Percentiles rank a stretch among this genome's conserved stretches.
These are phyloP conservation scores for Amblyopsis hoosieri DNA, from an alignment of 2,797 vertebrate genomes.

Conservation along the genomic window DNA sequence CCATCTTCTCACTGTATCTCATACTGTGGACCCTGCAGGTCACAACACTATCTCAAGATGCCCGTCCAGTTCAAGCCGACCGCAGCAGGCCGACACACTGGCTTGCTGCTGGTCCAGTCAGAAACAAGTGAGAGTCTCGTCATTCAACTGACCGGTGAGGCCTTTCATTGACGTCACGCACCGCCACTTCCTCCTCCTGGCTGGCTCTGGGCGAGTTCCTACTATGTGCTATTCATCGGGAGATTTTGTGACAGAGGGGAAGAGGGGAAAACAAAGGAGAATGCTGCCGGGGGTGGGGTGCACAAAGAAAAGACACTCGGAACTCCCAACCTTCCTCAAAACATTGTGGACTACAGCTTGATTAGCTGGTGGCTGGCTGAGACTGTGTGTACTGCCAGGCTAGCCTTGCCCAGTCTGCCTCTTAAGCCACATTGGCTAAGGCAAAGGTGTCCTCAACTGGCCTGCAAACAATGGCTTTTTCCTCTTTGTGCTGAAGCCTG, in stretches of 20 bases:
- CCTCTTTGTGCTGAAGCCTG: constrained; percentile 33
- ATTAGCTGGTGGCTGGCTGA: constrained; percentile 29
- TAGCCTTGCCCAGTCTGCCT: constrained; percentile 18
- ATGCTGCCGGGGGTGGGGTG: constrained; percentile 4
- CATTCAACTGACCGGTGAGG: constrained; percentile 87
- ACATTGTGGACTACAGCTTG: constrained; percentile 11
- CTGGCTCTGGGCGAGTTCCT: constrained; percentile 13
- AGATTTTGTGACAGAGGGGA: constrained; percentile 16
- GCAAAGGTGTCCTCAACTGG: constrained; percentile 44
- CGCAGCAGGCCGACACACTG: constrained; percentile 79
- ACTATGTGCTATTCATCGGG: constrained; percentile 23
- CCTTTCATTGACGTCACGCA: constrained; percentile 66
- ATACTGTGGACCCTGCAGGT: constrained; percentile 69
- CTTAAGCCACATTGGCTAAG: constrained; percentile 15
- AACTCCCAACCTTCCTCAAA: constrained; percentile 14
- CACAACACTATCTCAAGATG: constrained; percentile 93
- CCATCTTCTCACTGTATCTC: background rate
- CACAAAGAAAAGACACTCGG: constrained; percentile 25
- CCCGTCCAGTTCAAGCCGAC: constrained; percentile 92
- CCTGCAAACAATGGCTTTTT: constrained; percentile 25
- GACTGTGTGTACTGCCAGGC: constrained; percentile 23
- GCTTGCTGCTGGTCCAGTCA: constrained; percentile 82
- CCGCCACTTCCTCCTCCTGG: constrained; percentile 21
- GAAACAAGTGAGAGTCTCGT: constrained; percentile 77
- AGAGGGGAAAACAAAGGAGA: background rate